Evolutionary conservation across 2,797 vertebrate species (phyloP).

Genomic region (Peromyscus attwateri): DNA sequence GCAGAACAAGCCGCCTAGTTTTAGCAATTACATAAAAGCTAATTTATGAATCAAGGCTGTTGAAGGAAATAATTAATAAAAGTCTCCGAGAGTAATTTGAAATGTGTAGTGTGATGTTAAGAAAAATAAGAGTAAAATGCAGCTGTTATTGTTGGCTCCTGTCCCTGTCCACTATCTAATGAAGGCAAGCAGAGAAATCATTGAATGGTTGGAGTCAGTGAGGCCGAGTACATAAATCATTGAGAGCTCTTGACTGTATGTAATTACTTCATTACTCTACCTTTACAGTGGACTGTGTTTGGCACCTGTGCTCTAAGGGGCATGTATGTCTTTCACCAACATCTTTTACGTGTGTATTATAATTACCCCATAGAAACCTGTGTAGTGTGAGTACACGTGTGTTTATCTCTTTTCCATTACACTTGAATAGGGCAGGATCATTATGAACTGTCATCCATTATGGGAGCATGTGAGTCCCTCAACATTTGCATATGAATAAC

Average conservation of each 20-base stretch:
- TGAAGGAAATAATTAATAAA: slow-evolving; percentile 67
- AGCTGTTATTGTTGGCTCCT: neutral
- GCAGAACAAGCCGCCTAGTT: slow-evolving; percentile 9
- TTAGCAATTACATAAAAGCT: slow-evolving; percentile 13
- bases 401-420: slow-evolving; percentile 66
- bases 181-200: slow-evolving; percentile 19
- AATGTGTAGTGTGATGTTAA: neutral
- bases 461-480: neutral
- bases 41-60: slow-evolving; percentile 27
- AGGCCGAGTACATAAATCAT: slow-evolving; percentile 9
- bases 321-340: neutral
- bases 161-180: neutral
- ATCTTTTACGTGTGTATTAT: neutral
- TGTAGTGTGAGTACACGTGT: neutral
- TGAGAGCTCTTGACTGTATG: neutral
- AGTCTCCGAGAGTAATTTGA: slow-evolving; percentile 18
- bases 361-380: slow-evolving; percentile 7
- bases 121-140: neutral
- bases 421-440: slow-evolving; percentile 53
- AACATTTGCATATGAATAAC: slow-evolving; percentile 76
- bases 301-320: neutral
- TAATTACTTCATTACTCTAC: neutral
- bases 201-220: neutral
- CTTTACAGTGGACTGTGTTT: neutral
- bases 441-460: slow-evolving; percentile 68